These are phyloP conservation scores for Chrysotoxum bicinctum DNA, from an alignment of 2,888 invertebrate species.

Conservation along the genomic window DNA sequence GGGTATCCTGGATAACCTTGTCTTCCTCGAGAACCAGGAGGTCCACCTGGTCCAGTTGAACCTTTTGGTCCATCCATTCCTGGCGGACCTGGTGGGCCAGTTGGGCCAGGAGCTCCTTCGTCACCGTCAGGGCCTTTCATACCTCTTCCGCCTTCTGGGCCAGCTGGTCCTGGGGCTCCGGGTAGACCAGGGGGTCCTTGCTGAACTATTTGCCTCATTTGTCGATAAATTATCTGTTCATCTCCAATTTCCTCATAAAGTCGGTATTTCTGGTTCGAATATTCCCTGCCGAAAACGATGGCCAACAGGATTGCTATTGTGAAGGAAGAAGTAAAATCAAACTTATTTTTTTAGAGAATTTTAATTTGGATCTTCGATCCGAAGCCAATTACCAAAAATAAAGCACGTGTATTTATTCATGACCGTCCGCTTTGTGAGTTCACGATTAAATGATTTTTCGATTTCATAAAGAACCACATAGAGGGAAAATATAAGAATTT, in stretches of 20 bases:
- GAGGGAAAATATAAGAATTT: not conserved
- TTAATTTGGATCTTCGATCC: not conserved
- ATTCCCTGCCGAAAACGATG: constrained; percentile 33
- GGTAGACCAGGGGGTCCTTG: constrained; percentile 74
- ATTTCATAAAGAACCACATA: constrained; percentile 39
- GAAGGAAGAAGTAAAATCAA: not conserved
- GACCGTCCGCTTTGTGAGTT: constrained; percentile 23
- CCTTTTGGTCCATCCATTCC: constrained; percentile 74
- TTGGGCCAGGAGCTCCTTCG: constrained; percentile 69
- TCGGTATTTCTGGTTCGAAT: not conserved
- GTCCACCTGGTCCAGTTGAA: constrained; percentile 45
- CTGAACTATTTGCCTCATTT: constrained; percentile 63
- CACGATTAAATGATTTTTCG: not conserved
- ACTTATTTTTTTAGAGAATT: not conserved
- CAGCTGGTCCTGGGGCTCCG: constrained; percentile 71
- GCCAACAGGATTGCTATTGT: constrained; percentile 28
- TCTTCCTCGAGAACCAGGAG: not conserved
- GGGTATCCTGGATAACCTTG: constrained; percentile 55
- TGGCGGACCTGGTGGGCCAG: constrained; percentile 70
- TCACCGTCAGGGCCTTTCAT: constrained; percentile 73
- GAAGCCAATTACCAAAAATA: not conserved
- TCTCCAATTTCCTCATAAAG: not conserved
- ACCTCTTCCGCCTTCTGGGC: constrained; percentile 73
- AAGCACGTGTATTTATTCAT: not conserved
- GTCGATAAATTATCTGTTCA: not conserved